These are phyloP conservation scores for Clarias magur DNA, from an alignment of 2,113 vertebrate genomes.

Conservation along the genomic window DNA sequence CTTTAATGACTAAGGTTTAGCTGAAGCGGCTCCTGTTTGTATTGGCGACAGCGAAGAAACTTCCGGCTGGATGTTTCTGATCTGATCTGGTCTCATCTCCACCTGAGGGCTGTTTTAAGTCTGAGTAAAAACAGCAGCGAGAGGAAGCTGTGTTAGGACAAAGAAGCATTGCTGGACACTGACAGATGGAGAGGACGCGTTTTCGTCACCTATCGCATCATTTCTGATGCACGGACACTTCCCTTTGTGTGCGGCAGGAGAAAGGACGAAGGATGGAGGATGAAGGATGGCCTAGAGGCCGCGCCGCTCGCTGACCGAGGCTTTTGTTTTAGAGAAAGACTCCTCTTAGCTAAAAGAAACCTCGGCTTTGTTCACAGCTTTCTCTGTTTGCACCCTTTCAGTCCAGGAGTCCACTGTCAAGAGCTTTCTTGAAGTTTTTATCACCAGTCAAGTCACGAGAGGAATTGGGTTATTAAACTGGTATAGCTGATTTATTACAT, in stretches of 20 bases:
- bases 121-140: neutral
- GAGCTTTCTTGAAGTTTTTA: neutral
- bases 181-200: conserved; percentile 70
- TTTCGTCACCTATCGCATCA: neutral
- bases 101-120: neutral
- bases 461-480: neutral
- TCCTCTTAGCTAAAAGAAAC: conserved; percentile 75
- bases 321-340: conserved; percentile 80
- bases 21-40: neutral
- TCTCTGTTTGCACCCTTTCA: conserved; percentile 70
- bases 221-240: conserved; percentile 53
- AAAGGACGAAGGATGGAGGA: conserved; percentile 71
- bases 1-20: neutral
- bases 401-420: conserved; percentile 59
- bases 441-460: neutral
- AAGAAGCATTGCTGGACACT: neutral
- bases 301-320: conserved; percentile 76
- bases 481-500: neutral
- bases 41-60: neutral
- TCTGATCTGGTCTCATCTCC: neutral
- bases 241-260: conserved; percentile 81
- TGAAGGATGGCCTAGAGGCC: conserved; percentile 72
- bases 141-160: conserved; percentile 27
- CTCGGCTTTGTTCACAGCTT: conserved; percentile 65
- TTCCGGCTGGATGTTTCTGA: neutral